A percentile compares a stretch with the other conserved stretches of the same genome.
phyloP scores from a whole-genome alignment of 2,888 invertebrate species.

The Germaria angustata region DNA sequence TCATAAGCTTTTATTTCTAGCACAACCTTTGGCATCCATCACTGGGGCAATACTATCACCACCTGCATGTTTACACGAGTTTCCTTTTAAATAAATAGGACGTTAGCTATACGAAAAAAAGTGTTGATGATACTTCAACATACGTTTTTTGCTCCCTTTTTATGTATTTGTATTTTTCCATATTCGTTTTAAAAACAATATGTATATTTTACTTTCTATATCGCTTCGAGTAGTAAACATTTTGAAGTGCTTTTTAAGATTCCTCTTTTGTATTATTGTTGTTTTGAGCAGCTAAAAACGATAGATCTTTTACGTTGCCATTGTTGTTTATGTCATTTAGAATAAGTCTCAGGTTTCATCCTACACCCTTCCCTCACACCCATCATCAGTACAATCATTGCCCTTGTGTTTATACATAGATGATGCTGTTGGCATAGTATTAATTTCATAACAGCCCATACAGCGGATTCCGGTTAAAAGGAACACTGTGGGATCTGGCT shows the following conservation, averaged over 20 bases:
- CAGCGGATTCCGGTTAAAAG: no score
- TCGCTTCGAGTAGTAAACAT: conserved; percentile 7
- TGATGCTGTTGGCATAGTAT: conserved; percentile 11
- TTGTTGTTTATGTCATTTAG: neutral
- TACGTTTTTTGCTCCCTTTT: neutral
- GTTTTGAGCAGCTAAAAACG: conserved; percentile 10
- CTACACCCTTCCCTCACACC: neutral
- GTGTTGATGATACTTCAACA: conserved; percentile 23
- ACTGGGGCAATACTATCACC: neutral
- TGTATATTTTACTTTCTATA: conserved; percentile 25
- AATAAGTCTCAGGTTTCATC: neutral
- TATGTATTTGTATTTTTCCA: neutral
- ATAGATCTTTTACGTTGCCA: neutral
- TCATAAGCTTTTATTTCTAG: no score
- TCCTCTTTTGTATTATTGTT: neutral
- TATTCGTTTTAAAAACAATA: conserved; percentile 15
- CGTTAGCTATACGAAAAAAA: conserved; percentile 10
- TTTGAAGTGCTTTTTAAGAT: conserved; percentile 12
- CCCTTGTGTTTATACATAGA: neutral
- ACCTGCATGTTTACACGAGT: neutral
- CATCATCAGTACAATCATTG: neutral
- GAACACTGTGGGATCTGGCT: no score
- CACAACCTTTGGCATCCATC: no score
- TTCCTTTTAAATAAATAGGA: neutral
- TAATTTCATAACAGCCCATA: conserved; percentile 7